Percentiles rank a stretch among this genome's conserved stretches.
These are phyloP conservation scores for Rhynchotus rufescens DNA, from an alignment of 2,797 vertebrate species.

Conservation along the genomic window DNA sequence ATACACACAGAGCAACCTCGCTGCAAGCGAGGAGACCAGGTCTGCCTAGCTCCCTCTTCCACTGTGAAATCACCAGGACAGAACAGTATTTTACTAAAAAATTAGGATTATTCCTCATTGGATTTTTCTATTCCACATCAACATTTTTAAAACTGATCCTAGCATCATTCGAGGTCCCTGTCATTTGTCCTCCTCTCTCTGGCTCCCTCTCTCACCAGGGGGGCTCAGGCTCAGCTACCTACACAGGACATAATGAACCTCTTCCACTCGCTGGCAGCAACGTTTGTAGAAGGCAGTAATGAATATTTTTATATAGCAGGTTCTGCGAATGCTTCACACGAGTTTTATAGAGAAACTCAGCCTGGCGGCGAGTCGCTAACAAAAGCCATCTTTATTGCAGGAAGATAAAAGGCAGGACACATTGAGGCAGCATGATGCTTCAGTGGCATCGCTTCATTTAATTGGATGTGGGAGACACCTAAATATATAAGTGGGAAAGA, in stretches of 20 bases:
- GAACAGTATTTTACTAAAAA: background rate
- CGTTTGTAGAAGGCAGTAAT: background rate
- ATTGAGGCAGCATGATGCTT: background rate
- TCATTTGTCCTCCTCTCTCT: background rate
- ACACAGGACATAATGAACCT: background rate
- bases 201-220: background rate
- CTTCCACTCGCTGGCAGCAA: background rate
- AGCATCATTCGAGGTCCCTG: background rate
- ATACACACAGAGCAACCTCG: too few species aligned
- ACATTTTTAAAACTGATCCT: background rate
- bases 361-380: background rate
- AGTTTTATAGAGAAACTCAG: background rate
- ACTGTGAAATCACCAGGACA: background rate
- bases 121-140: background rate
- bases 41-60: background rate
- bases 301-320: background rate
- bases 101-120: background rate
- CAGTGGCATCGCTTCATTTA: background rate
- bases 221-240: background rate
- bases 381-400: slow-evolving; percentile 30
- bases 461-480: slow-evolving; percentile 38
- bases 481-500: background rate
- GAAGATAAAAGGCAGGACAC: slow-evolving; percentile 38
- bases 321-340: background rate
- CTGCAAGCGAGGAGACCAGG: background rate